Evolutionary conservation across 2,113 vertebrate species (phyloP), one percentile per base, ranked within the genome.

Genomic region (Phyllostomus hastatus): DNA sequence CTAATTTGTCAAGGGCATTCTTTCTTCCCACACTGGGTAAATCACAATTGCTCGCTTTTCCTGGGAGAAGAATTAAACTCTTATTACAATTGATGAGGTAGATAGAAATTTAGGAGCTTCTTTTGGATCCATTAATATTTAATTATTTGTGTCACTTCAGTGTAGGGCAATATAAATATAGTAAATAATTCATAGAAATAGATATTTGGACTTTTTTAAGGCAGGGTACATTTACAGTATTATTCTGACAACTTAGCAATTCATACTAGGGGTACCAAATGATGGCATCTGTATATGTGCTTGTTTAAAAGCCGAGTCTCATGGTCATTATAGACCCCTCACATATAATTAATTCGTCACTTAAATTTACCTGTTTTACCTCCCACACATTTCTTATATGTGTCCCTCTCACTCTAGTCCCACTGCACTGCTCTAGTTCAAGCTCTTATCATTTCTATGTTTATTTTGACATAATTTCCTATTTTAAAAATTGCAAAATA

Each of bases 381-480:
- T 78, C 50, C 59, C 35, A 64, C 28, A 4, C 38, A 31, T 80
- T 94, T 33, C 84, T 83, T 70, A 9, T 22, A n/a, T 69, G 8
- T 41, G 33, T 64, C 31, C 31, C 38, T 38, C 88, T 91, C n/a
- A 69, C 35, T 69, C 31, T 48, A 50, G 22, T 4, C 33, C 35
- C 46, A 76, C 4, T 72, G 28, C 5, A 67, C 19, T 81, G 12
- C 26, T 52, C 50, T 52, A 78, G 31, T 61, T 90, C 19, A 70
- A 75, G 20, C 8, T 59, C 54, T 73, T 35, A 52, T 88, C 26
- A 78, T 61, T 90, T 91, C 84, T 50, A 84, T 31, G 57, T 82
- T 84, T 46, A 87, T 84, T 76, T 89, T 94, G 81, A 70, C n/a
- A 70, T 95, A 85, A 86, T 87, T 92, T 92, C 33, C 54, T 81